Base-by-base conservation (phyloP, 2,797 vertebrate species). In the Lemur catta region DNA sequence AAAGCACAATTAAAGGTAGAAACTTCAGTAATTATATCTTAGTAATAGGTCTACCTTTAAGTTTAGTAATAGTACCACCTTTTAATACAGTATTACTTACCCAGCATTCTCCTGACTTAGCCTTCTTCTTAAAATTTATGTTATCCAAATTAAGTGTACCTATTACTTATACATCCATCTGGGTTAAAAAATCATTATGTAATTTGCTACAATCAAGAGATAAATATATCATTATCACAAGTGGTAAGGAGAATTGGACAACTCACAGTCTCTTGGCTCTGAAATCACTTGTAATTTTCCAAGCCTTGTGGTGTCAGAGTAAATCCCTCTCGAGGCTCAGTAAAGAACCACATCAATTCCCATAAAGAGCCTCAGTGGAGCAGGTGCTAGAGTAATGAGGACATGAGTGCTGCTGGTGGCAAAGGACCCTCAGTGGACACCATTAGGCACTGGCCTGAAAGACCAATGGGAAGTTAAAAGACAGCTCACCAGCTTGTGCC, bases 1-100 rank as follows among this genome's bases (percentile, higher is more conserved):
- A 81, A 85, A 90, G 18, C 38, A 84, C 86, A 75, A 93, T 20
- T 61, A 95, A 91, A 96, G 52, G 63, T 81, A 28, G 71, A 86
- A 89, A 76, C 79, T 30, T 76, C 43, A 86, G 33, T 91, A 71
- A 63, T 89, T 88, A 86, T 79, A 52, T 48, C n/a, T 93, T 76
- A 89, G 33, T 15, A 24, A 81, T 50, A 84, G 8, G 2, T 63
- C 55, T 75, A 61, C 12, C 33, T 81, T 86, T 88, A 69, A 69
- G 24, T 57, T 80, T 72, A 85, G 48, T 65, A 78, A 69, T 4
- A 82, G 50, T 75, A 76, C n/a, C 46, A 86, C 15, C 1, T 90
- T 94, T 91, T 65, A 57, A 78, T 61, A 85, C 7, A 89, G 1
- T 72, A 38, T 89, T 69, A 14, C 35, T 84, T 84, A 20, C 38